Base-by-base conservation (phyloP, 2,888 invertebrate genomes). In the Acronicta alni region DNA sequence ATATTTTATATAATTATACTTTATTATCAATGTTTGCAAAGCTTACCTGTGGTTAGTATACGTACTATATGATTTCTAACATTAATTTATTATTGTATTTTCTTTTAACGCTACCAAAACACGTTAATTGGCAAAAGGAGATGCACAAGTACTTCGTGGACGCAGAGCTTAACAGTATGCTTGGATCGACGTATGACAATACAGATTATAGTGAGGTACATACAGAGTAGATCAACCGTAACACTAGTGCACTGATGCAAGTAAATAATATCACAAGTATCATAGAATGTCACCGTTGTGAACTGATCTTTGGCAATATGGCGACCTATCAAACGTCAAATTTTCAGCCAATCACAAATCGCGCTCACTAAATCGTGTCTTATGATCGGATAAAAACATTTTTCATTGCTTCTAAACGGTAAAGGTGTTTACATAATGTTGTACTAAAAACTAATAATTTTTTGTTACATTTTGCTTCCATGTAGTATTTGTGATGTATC, bases 61-160 rank as follows among this genome's bases (percentile, higher is more conserved):
- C 44, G 18, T 63, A n/a, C n/a, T n/a, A 42, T 69, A 75, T 83
- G 68, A 79, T 85, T 83, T 77, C 69, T 81, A 82, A 83, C 72
- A 86, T 87, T 89, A 83, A 89, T 89, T 89, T 89, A 80, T 86
- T 85, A 73, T 85, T 89, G 82, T 91, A 87, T 92, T 91, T 88
- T 86, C 87, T 87, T 91, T 92, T 90, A 91, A 92, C 89, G 93
- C 92, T 87, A 92, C 89, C 92, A 86, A 89, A 86, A 88, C 91
- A 90, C 90, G 87, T 86, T 89, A 88, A 91, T 93, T 92, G 91
- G 91, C 94, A 94, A 94, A 95, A 97, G 97, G 95, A 95, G 95
- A 96, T 96, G 96, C 96, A 96, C 95, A 96, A 96, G 92, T 96
- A 97, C 95, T 97, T 96, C 95, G 96, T 97, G 96, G 97, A 97